phyloP scores from a whole-genome alignment of 2,797 vertebrate species.

The Argyrosomus regius region DNA sequence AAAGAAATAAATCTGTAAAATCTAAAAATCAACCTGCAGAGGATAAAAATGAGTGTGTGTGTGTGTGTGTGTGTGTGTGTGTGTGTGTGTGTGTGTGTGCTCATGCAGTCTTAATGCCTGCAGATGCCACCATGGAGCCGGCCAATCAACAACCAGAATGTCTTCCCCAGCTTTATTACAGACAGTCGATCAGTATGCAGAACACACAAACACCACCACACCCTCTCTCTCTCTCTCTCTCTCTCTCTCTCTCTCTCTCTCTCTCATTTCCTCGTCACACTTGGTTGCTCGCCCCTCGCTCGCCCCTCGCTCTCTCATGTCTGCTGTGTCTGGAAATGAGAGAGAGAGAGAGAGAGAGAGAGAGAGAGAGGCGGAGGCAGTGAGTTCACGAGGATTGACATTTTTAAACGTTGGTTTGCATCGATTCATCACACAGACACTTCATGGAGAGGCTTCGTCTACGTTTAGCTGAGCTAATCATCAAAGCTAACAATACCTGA shows the following conservation, averaged over 20 bases:
- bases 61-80: background rate
- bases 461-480: too few species aligned
- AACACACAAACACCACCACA: constrained; percentile 9
- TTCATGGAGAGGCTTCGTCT: too few species aligned
- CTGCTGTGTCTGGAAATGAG: constrained; percentile 28
- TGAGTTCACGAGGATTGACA: constrained; percentile 21
- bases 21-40: background rate
- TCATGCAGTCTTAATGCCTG: constrained; percentile 19
- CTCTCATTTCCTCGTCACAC: constrained; percentile 26
- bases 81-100: background rate
- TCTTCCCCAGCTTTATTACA: constrained; percentile 21
- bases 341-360: background rate
- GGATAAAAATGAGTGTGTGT: background rate
- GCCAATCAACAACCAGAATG: constrained; percentile 36
- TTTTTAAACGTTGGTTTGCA: background rate
- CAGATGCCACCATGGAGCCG: constrained; percentile 10
- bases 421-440: background rate
- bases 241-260: background rate
- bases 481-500: too few species aligned
- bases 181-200: constrained; percentile 48
- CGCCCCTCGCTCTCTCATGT: constrained; percentile 12
- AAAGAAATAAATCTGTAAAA: too few species aligned
- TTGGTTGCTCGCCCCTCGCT: constrained; percentile 26
- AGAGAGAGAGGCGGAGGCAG: background rate
- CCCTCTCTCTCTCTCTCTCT: constrained; percentile 8